Conservation (phyloP, 2,888 invertebrate species). For the Leptura quadrifasciata region DNA sequence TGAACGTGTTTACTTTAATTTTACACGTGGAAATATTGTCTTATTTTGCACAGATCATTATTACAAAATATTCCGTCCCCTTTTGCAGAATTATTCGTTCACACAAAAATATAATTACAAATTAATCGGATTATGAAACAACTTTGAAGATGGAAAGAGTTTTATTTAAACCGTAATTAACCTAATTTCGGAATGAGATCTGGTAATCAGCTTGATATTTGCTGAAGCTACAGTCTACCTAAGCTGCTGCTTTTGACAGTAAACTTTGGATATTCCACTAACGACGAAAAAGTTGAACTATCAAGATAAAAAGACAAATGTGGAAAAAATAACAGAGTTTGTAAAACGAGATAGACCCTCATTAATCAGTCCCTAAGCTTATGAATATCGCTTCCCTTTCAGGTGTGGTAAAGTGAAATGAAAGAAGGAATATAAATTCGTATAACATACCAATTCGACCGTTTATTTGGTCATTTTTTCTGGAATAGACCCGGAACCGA, state of each 20-base stretch:
- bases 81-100: background rate
- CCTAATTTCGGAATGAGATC: slow-evolving; percentile 25
- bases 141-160: slow-evolving; percentile 12
- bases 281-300: slow-evolving; percentile 53
- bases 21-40: background rate
- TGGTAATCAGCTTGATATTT: slow-evolving; percentile 30
- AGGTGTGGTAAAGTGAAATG: slow-evolving; percentile 37
- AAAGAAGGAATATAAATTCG: slow-evolving; percentile 37
- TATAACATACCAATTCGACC: slow-evolving; percentile 20
- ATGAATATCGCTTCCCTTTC: slow-evolving; percentile 38
- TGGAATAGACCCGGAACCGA: background rate
- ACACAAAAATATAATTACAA: slow-evolving; percentile 26
- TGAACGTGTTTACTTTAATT: background rate
- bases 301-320: slow-evolving; percentile 56
- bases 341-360: slow-evolving; percentile 31
- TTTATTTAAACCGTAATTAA: slow-evolving; percentile 36
- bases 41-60: background rate
- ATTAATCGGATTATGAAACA: slow-evolving; percentile 28
- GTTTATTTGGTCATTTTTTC: background rate
- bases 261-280: slow-evolving; percentile 48
- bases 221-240: slow-evolving; percentile 25
- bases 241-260: slow-evolving; percentile 48
- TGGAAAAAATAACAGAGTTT: slow-evolving; percentile 50
- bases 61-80: background rate
- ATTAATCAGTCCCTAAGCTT: slow-evolving; percentile 38